Conservation (phyloP, 2,888 invertebrate species). For the Axea sp. region DNA sequence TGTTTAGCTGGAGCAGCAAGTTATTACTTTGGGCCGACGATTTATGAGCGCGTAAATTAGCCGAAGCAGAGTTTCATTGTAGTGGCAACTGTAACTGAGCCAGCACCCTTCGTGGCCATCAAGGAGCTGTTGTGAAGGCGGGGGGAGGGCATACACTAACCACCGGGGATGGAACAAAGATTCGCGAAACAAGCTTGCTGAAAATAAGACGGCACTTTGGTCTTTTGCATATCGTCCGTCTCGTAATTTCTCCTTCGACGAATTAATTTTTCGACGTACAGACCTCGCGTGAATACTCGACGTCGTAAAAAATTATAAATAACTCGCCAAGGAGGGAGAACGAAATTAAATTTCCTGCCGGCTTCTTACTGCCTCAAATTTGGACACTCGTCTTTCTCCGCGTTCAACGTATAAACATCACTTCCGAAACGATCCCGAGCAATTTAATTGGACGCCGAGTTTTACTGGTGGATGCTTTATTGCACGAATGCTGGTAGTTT, state of each 20-base stretch:
- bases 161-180: conserved; percentile 32
- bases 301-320: conserved; percentile 40
- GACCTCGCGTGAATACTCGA: conserved; percentile 4
- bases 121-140: conserved; percentile 18
- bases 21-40: conserved; percentile 37
- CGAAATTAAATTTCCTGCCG: conserved; percentile 51
- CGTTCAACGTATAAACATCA: conserved; percentile 16
- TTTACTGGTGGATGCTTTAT: conserved; percentile 39
- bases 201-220: conserved; percentile 51
- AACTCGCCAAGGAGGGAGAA: conserved; percentile 14
- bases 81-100: conserved; percentile 17
- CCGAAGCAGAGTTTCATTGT: conserved; percentile 39
- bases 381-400: conserved; percentile 29
- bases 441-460: conserved; percentile 33
- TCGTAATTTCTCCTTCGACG: conserved; percentile 38
- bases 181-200: conserved; percentile 4
- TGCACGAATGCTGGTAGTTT: conserved; percentile 29
- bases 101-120: conserved; percentile 33
- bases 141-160: no score
- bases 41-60: conserved; percentile 54
- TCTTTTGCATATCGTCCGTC: conserved; percentile 26
- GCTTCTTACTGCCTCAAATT: conserved; percentile 39
- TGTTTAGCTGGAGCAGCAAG: conserved; percentile 16
- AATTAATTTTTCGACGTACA: conserved; percentile 20
- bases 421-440: conserved; percentile 15